Conservation (phyloP, 1,140 invertebrate genomes). For the Micrasema longulum region DNA sequence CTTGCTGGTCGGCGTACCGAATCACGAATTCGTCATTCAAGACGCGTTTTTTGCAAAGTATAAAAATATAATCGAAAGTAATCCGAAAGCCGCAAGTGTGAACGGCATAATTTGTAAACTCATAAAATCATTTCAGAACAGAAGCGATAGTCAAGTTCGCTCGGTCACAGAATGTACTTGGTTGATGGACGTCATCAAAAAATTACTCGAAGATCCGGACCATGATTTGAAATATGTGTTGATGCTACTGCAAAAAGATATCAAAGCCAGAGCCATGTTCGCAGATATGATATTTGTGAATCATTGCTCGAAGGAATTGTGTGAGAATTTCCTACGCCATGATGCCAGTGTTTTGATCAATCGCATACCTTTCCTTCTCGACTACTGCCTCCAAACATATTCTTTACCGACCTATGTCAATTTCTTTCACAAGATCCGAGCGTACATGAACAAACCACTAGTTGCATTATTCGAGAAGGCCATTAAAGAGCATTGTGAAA, state of each 20-base stretch:
- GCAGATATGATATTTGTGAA: conserved; percentile 34
- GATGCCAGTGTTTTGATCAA: conserved; percentile 25
- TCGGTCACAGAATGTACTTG: conserved; percentile 32
- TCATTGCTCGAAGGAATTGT: neutral
- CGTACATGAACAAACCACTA: conserved; percentile 43
- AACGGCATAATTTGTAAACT: conserved; percentile 12
- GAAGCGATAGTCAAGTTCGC: conserved; percentile 24
- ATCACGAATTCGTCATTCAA: conserved; percentile 34
- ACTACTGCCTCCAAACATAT: neutral
- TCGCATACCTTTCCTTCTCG: conserved; percentile 20
- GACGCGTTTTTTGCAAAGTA: conserved; percentile 41
- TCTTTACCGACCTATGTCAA: conserved; percentile 14
- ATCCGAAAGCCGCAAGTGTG: conserved; percentile 8
- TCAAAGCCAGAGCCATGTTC: conserved; percentile 43
- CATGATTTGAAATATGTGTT: conserved; percentile 4
- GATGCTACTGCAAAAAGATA: conserved; percentile 5
- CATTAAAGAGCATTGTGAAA: conserved; percentile 16
- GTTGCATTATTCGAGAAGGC: conserved; percentile 8
- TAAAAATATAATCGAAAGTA: conserved; percentile 32
- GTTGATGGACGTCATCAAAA: conserved; percentile 39
- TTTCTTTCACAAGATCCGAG: conserved; percentile 25
- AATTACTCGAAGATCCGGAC: neutral
- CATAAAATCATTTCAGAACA: conserved; percentile 27
- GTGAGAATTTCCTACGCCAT: conserved; percentile 33
- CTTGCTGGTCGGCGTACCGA: conserved; percentile 20